Evolutionary conservation across 2,797 vertebrate genomes (phyloP).

Genomic region (Antennarius maculatus): DNA sequence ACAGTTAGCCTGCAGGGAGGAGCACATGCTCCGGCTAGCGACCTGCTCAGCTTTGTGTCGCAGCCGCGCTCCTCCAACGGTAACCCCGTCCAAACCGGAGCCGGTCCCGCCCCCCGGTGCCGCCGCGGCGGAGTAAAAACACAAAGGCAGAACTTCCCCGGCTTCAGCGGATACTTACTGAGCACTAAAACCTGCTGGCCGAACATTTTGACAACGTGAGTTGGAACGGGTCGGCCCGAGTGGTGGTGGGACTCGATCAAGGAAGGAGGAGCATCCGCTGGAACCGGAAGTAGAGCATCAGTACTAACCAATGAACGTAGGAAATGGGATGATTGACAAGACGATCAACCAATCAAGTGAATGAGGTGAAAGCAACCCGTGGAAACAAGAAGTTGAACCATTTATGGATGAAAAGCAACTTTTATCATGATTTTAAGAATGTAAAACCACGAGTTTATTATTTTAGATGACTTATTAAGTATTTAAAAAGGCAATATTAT

Average conservation of each 20-base stretch:
- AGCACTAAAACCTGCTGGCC: constrained; percentile 91
- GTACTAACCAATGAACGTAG: constrained; percentile 59
- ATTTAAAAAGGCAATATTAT: too few relatives aligned
- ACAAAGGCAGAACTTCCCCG: rapidly evolving
- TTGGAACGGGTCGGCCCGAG: constrained; percentile 62
- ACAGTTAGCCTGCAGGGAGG: constrained; percentile 8
- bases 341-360: constrained; percentile 51
- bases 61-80: neutral
- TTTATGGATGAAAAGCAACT: constrained; percentile 15
- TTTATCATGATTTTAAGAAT: neutral
- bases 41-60: constrained; percentile 38
- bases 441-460: too few relatives aligned
- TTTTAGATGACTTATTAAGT: too few relatives aligned
- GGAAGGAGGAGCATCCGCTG: constrained; percentile 33
- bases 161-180: constrained; percentile 79
- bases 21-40: constrained; percentile 39
- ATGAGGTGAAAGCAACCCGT: neutral
- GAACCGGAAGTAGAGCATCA: neutral
- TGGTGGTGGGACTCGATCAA: constrained; percentile 78
- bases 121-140: rapidly evolving
- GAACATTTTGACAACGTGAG: constrained; percentile 82
- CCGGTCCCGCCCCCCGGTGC: rapidly evolving
- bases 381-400: constrained; percentile 14
- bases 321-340: constrained; percentile 31
- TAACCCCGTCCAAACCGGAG: neutral